Evolutionary conservation across 2,797 vertebrate species (phyloP).

Genomic region (Natrix natrix): DNA sequence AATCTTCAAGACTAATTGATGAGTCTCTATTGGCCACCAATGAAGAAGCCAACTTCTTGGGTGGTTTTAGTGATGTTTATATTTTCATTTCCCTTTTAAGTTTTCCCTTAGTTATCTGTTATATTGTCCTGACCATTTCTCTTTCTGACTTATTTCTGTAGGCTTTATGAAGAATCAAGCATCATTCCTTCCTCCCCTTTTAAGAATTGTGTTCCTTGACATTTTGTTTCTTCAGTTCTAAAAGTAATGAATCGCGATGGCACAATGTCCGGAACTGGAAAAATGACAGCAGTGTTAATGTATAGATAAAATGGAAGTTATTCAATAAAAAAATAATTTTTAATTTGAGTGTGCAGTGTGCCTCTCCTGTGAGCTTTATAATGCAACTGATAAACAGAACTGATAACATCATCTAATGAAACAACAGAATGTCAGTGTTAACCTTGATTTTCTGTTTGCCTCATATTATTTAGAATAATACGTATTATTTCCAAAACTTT

Average conservation of each 20-base stretch:
- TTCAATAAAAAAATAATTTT: conserved; percentile 56
- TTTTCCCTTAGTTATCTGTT: background rate
- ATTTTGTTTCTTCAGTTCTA: conserved; percentile 23
- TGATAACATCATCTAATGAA: background rate
- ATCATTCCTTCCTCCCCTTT: conserved; percentile 18
- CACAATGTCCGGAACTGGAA: background rate
- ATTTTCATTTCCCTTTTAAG: background rate
- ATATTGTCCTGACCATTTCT: background rate
- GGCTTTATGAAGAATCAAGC: conserved; percentile 48
- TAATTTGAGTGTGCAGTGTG: conserved; percentile 3
- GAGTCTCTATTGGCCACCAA: conserved; percentile 20
- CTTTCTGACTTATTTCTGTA: conserved; percentile 59
- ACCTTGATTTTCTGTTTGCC: background rate
- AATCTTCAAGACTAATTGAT: conserved; percentile 18
- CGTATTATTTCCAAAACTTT: background rate
- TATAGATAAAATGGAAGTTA: conserved; percentile 25
- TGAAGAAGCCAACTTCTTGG: conserved; percentile 30
- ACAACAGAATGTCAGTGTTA: background rate
- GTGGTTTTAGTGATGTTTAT: conserved; percentile 18
- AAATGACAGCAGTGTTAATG: conserved; percentile 1
- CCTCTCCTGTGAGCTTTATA: background rate
- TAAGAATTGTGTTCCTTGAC: background rate
- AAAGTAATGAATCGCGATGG: conserved; percentile 22
- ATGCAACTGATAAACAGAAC: background rate
- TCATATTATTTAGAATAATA: conserved; percentile 9